These are phyloP conservation scores for Notechis scutatus DNA, from an alignment of 2,113 vertebrate genomes.

Conservation along the genomic window DNA sequence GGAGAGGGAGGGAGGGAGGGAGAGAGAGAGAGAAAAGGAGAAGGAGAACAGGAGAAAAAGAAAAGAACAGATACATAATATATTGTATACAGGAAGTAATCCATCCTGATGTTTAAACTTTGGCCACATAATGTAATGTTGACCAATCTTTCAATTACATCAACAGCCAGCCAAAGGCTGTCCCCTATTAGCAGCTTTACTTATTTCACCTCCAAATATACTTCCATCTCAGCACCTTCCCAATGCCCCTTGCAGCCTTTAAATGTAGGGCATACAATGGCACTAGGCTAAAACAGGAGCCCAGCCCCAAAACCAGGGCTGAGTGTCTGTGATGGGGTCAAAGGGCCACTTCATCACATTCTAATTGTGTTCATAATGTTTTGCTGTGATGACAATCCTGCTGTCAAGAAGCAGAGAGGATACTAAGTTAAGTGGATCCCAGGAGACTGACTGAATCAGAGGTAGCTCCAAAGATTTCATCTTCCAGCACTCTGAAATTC, in stretches of 20 bases:
- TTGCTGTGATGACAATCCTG: not conserved
- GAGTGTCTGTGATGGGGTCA: not conserved
- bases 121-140: not conserved
- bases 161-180: not conserved
- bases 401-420: not conserved
- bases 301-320: not conserved
- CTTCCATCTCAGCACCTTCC: not conserved
- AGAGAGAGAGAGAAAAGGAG: no score
- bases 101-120: not conserved
- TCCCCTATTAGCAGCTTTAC: not conserved
- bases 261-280: not conserved
- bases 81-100: not conserved
- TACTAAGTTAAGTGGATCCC: not conserved
- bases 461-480: not conserved
- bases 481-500: no score
- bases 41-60: not conserved
- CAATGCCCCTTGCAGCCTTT: not conserved
- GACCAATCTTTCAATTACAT: not conserved
- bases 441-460: not conserved
- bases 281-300: not conserved
- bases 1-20: no score
- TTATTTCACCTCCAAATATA: not conserved
- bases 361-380: not conserved
- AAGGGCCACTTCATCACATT: not conserved
- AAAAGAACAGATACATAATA: not conserved